Base-by-base conservation (phyloP, 2,797 vertebrate species). In the Nyctalus aviator region DNA sequence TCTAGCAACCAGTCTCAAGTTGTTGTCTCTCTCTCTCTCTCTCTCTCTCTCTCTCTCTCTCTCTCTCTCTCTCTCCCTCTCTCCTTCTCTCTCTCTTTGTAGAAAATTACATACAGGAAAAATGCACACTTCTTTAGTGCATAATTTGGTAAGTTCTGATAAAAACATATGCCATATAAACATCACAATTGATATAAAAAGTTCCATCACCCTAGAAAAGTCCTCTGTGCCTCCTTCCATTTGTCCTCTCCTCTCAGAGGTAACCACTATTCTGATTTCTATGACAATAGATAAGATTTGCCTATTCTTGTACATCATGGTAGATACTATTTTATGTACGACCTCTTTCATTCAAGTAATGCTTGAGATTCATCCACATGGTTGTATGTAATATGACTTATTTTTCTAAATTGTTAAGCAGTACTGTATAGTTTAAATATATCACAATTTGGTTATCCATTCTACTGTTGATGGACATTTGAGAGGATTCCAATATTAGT, bases 1-100 rank as follows among this genome's bases (percentile, higher is more conserved):
- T 93, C 32, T 68, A 91, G 46, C 15, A 50, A 44, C 27, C 44
- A 79, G 57, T 81, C 53, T 95, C 86, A 95, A 92, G 57, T 91
- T 91, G 57, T 73, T 94, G 37, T 23, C 15, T 27, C 11, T 6
- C 3, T 4, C 6, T 27, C 6, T 3, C 11, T 50, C 48, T 50
- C 48, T 50, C 48, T 50, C 13, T 50, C 6, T 13, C 5, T 37
- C 25, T 27, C 6, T 27, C 8, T 4, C 12, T 50, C 14, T 50
- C 48, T 50, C 48, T 50, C 48, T 50, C 6, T 13, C 5, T 37
- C 25, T 27, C 15, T 27, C 14, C 4, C 3, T 4, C 6, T 27
- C 8, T 4, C 12, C 17, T 15, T 50, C 15, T 50, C 48, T 50
- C 48, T 50, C 6, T 13, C 5, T 41, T 21, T 27, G 4, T 41